A percentile compares a stretch with the other conserved stretches of the same genome.
Conservation (phyloP, 37 sponge, comb jelly and placozoan species). For the Oscarella lobularis region DNA sequence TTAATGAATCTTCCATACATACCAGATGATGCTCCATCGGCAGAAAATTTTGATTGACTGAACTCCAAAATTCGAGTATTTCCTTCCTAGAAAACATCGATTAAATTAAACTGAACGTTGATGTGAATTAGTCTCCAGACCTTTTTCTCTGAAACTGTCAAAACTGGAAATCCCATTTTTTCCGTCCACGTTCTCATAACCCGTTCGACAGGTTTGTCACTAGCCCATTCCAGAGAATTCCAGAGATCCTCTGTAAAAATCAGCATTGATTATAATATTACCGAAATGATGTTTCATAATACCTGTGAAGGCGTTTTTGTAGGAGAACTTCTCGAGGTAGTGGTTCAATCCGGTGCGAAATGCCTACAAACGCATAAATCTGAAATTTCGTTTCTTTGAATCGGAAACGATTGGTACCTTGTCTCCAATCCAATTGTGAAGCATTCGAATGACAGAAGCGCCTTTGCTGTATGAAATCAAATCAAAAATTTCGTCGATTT, state of each 20-base stretch:
- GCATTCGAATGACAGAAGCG: slow-evolving; percentile 79
- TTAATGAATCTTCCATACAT: background rate
- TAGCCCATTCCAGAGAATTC: slow-evolving; percentile 43
- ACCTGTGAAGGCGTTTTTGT: slow-evolving; percentile 70
- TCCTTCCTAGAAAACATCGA: slow-evolving; percentile 41
- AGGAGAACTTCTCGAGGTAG: slow-evolving; percentile 49
- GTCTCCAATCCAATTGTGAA: slow-evolving; percentile 82
- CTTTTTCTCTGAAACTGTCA: slow-evolving; percentile 53
- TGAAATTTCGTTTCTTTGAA: no score
- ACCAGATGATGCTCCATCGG: slow-evolving; percentile 58
- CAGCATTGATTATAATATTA: background rate
- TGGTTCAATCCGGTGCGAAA: slow-evolving; percentile 67
- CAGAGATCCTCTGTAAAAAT: slow-evolving; percentile 49
- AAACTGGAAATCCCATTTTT: slow-evolving; percentile 92
- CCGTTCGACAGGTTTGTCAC: slow-evolving; percentile 48
- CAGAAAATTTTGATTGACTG: slow-evolving; percentile 69
- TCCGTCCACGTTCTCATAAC: slow-evolving; percentile 89
- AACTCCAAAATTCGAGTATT: slow-evolving; percentile 31
- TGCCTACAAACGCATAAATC: slow-evolving; percentile 21
- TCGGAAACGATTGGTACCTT: slow-evolving; percentile 31
- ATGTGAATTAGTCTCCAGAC: slow-evolving; percentile 14
- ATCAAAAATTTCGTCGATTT: slow-evolving; percentile 98
- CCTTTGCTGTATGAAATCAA: slow-evolving; percentile 91
- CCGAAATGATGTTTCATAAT: background rate
- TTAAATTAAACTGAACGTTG: slow-evolving; percentile 5